Conservation (phyloP, 30 jellyfish, hydroid and myxozoan species). For the Aurelia sp. region DNA sequence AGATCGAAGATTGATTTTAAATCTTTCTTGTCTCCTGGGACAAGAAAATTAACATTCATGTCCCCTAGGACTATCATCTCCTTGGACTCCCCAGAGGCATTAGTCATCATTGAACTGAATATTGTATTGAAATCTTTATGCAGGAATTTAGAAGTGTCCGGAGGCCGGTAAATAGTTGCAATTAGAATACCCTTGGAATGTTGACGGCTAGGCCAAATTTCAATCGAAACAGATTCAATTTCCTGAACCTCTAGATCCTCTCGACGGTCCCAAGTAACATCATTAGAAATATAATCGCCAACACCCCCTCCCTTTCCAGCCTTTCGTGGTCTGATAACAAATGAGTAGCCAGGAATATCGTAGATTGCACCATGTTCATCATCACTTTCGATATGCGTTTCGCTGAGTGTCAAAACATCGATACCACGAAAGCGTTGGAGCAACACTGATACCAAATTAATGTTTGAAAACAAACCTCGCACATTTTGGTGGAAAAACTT, state of each 20-base stretch:
- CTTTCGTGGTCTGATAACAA: slow-evolving; percentile 59
- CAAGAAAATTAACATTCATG: slow-evolving; percentile 22
- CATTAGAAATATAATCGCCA: no score
- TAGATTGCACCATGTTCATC: slow-evolving; percentile 18
- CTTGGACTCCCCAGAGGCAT: slow-evolving; percentile 62
- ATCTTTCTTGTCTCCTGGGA: no score
- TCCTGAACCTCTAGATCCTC: no score
- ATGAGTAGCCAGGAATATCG: slow-evolving; percentile 68
- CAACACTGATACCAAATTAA: no score
- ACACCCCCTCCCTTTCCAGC: no score
- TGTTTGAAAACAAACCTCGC: no score
- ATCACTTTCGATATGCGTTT: slow-evolving; percentile 57
- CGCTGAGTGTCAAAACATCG: slow-evolving; percentile 58
- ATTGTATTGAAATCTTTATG: slow-evolving; percentile 24
- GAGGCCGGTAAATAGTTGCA: slow-evolving; percentile 52
- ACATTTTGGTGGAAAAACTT: slow-evolving; percentile 69
- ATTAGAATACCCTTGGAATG: slow-evolving; percentile 53
- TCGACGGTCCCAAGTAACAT: no score
- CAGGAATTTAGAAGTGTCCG: slow-evolving; percentile 55
- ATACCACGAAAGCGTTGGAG: slow-evolving; percentile 55
- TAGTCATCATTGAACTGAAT: slow-evolving; percentile 32
- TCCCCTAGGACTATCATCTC: slow-evolving; percentile 37
- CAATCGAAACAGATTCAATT: no score
- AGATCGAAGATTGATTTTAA: no score
- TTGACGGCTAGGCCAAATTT: slow-evolving; percentile 53